Conservation (phyloP, 2,888 invertebrate species). For the Megaustenia siamemsis region DNA sequence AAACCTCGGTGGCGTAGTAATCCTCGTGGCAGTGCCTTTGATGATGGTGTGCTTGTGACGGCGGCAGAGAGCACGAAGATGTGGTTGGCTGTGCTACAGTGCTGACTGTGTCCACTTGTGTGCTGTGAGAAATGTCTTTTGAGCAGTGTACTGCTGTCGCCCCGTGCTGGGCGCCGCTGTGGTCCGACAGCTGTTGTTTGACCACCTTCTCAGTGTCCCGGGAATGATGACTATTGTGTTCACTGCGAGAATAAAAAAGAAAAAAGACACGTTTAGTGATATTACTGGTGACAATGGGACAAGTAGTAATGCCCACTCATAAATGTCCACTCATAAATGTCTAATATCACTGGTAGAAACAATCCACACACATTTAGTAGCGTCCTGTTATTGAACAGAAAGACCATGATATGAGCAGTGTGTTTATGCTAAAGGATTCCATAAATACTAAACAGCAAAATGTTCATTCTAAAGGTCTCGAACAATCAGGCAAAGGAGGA, state of each 20-base stretch:
- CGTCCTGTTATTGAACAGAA: no score
- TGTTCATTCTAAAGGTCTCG: no score
- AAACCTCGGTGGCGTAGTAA: slow-evolving; percentile 57
- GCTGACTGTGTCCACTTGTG: slow-evolving; percentile 22
- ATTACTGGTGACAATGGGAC: no score
- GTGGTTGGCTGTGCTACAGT: slow-evolving; percentile 8
- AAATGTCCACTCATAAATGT: no score
- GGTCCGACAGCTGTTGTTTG: slow-evolving; percentile 30
- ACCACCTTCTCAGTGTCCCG: slow-evolving; percentile 26
- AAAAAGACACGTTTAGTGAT: neutral
- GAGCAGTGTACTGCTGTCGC: neutral
- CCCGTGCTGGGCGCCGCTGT: neutral
- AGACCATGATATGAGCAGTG: no score
- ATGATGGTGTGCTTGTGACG: slow-evolving; percentile 34
- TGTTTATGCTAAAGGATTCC: no score
- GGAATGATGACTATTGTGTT: slow-evolving; percentile 44
- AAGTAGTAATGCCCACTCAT: no score
- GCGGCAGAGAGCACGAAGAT: slow-evolving; percentile 10
- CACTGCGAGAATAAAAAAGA: slow-evolving; percentile 25
- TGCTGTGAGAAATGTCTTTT: slow-evolving; percentile 52
- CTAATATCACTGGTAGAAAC: no score
- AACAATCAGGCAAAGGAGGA: no score
- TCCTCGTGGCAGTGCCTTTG: slow-evolving; percentile 52
- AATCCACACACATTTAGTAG: no score
- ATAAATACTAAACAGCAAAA: no score